A percentile compares a stretch with the other conserved stretches of the same genome.
These are phyloP conservation scores for Muscicapa adusta DNA, from an alignment of 2,113 vertebrate species.

Conservation along the genomic window DNA sequence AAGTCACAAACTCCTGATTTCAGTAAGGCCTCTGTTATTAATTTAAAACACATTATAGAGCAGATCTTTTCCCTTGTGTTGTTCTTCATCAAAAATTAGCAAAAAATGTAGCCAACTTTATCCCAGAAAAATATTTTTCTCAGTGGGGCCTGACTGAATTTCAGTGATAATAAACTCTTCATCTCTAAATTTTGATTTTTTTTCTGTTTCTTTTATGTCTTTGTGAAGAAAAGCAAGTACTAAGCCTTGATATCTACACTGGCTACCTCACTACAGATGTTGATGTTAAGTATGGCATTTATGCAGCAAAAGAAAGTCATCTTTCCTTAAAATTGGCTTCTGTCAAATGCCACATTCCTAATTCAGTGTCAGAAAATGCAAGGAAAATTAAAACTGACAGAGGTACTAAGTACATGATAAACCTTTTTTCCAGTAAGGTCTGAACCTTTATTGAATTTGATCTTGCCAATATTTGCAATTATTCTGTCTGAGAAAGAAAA, in stretches of 20 bases:
- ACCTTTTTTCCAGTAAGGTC: not conserved
- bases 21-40: not conserved
- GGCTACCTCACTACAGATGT: not conserved
- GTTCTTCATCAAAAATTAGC: not conserved
- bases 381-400: not conserved
- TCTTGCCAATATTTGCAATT: not conserved
- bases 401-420: not conserved
- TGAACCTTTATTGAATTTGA: not conserved
- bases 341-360: not conserved
- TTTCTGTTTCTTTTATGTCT: not conserved
- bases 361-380: not conserved
- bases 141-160: fast-evolving
- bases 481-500: not conserved
- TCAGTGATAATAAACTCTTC: not conserved
- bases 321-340: not conserved
- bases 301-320: not conserved
- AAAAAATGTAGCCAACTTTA: not conserved
- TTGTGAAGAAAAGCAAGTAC: not conserved
- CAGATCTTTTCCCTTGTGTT: not conserved
- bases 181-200: not conserved
- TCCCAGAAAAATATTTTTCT: not conserved
- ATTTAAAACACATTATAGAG: not conserved
- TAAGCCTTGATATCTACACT: not conserved
- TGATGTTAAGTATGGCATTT: not conserved
- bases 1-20: not conserved